Percentiles rank a stretch among this genome's conserved stretches.
phyloP scores from a whole-genome alignment of 2,888 invertebrate species.

The Drosophila mulleri region DNA sequence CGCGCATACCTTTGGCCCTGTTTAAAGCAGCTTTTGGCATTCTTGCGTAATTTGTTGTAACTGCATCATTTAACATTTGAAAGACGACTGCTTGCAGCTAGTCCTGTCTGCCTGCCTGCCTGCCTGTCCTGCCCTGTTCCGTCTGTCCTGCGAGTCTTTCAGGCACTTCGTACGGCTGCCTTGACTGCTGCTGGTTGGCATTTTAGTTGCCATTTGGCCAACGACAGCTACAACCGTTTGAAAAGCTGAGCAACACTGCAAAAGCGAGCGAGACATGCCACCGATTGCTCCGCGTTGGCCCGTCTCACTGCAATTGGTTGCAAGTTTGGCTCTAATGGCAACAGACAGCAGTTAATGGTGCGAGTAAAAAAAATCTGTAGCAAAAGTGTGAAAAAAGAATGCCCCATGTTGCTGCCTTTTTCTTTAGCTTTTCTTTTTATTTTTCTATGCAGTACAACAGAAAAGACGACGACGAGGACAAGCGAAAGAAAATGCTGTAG shows the following conservation, averaged over 20 bases:
- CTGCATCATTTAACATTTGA: slow-evolving; percentile 76
- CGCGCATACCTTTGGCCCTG: slow-evolving; percentile 47
- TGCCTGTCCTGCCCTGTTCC: slow-evolving; percentile 1
- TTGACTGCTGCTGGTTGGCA: slow-evolving; percentile 51
- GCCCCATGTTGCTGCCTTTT: slow-evolving; percentile 8
- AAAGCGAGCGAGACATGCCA: slow-evolving; percentile 35
- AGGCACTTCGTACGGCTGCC: slow-evolving; percentile 14
- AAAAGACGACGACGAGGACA: neutral
- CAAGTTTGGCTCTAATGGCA: slow-evolving; percentile 71
- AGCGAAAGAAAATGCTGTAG: slow-evolving; percentile 27
- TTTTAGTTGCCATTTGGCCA: slow-evolving; percentile 69
- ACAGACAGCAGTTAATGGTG: slow-evolving; percentile 75
- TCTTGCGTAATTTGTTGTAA: slow-evolving; percentile 72
- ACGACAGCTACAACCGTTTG: slow-evolving; percentile 50
- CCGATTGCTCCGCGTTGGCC: slow-evolving; percentile 23
- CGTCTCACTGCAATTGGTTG: slow-evolving; percentile 57
- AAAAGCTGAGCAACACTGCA: slow-evolving; percentile 30
- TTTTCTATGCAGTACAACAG: slow-evolving; percentile 3
- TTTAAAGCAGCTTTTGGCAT: slow-evolving; percentile 50
- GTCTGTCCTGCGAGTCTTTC: slow-evolving; percentile 16
- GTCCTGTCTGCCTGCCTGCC: slow-evolving; percentile 7
- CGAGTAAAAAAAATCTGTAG: slow-evolving; percentile 43
- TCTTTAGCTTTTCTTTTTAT: neutral
- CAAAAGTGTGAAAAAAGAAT: slow-evolving; percentile 63
- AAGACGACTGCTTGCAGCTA: slow-evolving; percentile 51